A percentile compares a stretch with the other conserved stretches of the same genome.
Conservation (phyloP, 2,113 vertebrate species). For the Xiphias gladius region DNA sequence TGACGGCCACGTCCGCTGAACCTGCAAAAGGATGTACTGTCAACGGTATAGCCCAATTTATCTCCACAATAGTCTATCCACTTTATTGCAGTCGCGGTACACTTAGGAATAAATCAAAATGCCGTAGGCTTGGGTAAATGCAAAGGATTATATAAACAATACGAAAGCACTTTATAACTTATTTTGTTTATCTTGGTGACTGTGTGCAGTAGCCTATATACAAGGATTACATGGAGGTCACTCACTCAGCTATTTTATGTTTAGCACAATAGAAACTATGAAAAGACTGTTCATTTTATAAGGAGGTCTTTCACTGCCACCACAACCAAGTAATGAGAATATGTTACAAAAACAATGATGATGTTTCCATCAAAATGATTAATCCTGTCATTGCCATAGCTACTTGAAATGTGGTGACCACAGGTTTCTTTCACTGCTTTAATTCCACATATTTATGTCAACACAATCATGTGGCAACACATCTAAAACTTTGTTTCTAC, state of each 20-base stretch:
- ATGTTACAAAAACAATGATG: not conserved
- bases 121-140: not conserved
- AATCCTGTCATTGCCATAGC: not conserved
- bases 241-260: not conserved
- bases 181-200: not conserved
- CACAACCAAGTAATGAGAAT: not conserved
- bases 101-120: not conserved
- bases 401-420: not conserved
- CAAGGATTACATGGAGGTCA: not conserved
- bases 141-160: not conserved
- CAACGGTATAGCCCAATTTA: not conserved
- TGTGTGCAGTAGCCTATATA: not conserved
- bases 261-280: not conserved
- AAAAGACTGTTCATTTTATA: not conserved
- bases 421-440: not conserved
- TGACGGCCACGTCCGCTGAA: conserved; percentile 66
- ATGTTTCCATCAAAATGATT: not conserved
- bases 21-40: conserved; percentile 11
- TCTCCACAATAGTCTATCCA: not conserved
- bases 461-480: not conserved
- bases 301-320: not conserved
- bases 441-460: not conserved
- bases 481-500: not conserved
- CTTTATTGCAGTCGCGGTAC: not conserved
- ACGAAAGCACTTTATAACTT: not conserved